Base-by-base conservation (phyloP, 2,113 vertebrate species). In the Pseudolaguvia tuberculata region DNA sequence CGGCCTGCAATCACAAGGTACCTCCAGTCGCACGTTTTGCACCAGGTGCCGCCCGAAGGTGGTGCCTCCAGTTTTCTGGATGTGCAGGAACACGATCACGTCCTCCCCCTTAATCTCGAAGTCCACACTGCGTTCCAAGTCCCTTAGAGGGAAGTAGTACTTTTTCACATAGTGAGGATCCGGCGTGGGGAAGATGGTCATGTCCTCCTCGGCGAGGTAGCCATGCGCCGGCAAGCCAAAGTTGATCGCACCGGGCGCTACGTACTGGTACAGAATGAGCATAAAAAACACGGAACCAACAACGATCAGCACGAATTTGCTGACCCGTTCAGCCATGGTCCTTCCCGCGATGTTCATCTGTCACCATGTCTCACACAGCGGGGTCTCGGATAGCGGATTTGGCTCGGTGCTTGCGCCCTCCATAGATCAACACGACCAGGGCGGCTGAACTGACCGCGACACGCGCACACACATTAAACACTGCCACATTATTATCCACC, bases 271-370 rank as follows among this genome's bases (percentile, higher is more conserved):
- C 21, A 94, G 78, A 83, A 95, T 95, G 73, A 94, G 89, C 93
- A 95, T 93, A 88, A 94, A 95, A 82, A 91, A 93, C 85, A 90
- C 91, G 52, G 93, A 93, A 65, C 92, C 92, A 79, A 90, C 91
- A 86, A 93, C 91, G 86, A 93, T 90, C 90, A 94, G 90, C 76
- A 88, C 86, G 87, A 94, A 93, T 90, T 91, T 94, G 88, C 93
- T 93, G 91, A 88, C 91, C 90, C 92, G 90, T 88, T 95, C 93
- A 93, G 93, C 92, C 93, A 94, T 95, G 91, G 90, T 94, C 93
- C 92, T 92, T 87, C 91, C 92, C 89, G 88, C 86, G 86, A 90
- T 90, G 91, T 89, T 87, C 93, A 93, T 92, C 86, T 91, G 91
- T 92, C 91, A 93, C 89, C 93, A 94, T 93, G 89, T 92, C 93